Base-by-base conservation (phyloP, 2,888 invertebrate genomes). In the Drosophila infuscata region DNA sequence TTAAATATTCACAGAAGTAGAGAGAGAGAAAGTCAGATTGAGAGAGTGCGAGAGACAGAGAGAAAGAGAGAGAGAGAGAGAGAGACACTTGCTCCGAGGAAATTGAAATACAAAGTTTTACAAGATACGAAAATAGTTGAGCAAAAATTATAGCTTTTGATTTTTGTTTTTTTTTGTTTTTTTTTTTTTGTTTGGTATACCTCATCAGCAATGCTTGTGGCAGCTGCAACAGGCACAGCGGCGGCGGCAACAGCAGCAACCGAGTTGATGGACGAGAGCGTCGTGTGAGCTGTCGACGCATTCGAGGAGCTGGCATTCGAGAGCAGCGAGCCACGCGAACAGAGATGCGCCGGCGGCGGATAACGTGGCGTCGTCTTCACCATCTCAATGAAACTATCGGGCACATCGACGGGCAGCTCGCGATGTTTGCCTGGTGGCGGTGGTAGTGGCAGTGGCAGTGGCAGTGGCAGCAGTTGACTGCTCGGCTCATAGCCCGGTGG, bases 371-470 rank as follows among this genome's bases (percentile, higher is more conserved):
- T 94, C 3, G 95, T 94, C 94, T 97, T 98, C 92, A 96, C 96
- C 79, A 96, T 95, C 91, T 96, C 97, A 79, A 97, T 95, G 94
- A 98, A 98, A 90, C 96, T 95, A 76, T 97, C 97, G 6, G 98
- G 98, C 78, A 97, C 97, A 93, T 98, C 98, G 69, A 98, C 97
- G 4, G 98, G 97, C 94, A 96, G 94, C 92, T 96, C 96, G 74
- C 95, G 94, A 87, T 94, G 93, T 70, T 92, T 93, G 8, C 70
- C 57, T 43, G 84, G 73, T 66, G 83, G 4, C 70, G 64, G 9
- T 60, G 65, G 8, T 56, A 52, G 54, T 29, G n/a, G n/a, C 41
- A 9, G 33, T 17, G 74, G 57, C 33, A 62, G 38, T 41, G 35
- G 61, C 25, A 51, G 67, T 15, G 66, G 60, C n/a, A 61, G 58